Percentiles rank a stretch among this genome's conserved stretches.
Evolutionary conservation across 2,888 invertebrate genomes (phyloP).

Genomic region (Agriopis leucophaearia): DNA sequence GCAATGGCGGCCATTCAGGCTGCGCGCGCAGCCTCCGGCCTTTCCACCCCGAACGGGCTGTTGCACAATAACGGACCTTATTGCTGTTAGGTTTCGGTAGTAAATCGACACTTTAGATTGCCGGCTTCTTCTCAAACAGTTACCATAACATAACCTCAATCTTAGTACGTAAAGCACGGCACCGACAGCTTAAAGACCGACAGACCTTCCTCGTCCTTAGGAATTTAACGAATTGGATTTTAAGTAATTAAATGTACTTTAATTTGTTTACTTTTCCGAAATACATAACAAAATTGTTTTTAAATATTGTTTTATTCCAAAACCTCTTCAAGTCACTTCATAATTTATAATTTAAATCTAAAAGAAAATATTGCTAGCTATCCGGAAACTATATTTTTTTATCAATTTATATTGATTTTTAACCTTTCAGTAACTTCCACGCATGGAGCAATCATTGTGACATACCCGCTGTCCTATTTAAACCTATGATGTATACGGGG

Average conservation of each 20-base stretch:
- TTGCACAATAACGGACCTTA: slow-evolving; percentile 75
- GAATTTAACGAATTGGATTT: slow-evolving; percentile 71
- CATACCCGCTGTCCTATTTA: slow-evolving; percentile 27
- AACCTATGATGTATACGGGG: slow-evolving; percentile 41
- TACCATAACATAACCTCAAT: slow-evolving; percentile 86
- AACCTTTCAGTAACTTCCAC: slow-evolving; percentile 6
- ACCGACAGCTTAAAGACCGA: slow-evolving; percentile 72
- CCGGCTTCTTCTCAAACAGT: slow-evolving; percentile 78
- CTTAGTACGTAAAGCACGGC: slow-evolving; percentile 73
- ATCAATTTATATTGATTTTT: not conserved
- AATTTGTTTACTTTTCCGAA: slow-evolving; percentile 64
- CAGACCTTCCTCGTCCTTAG: slow-evolving; percentile 51
- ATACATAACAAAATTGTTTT: slow-evolving; percentile 69
- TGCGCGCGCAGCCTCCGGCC: slow-evolving; percentile 82
- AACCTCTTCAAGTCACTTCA: slow-evolving; percentile 49
- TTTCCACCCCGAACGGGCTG: slow-evolving; percentile 63
- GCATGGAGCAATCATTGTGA: slow-evolving; percentile 14
- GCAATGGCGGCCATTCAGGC: slow-evolving; percentile 80
- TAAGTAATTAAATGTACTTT: slow-evolving; percentile 55
- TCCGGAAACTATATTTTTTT: not conserved
- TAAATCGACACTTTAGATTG: slow-evolving; percentile 58
- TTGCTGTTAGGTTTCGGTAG: slow-evolving; percentile 64
- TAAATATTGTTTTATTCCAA: slow-evolving; percentile 78
- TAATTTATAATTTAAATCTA: slow-evolving; percentile 11
- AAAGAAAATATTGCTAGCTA: not conserved